A percentile compares a stretch with the other conserved stretches of the same genome.
phyloP scores from a whole-genome alignment of 2,888 invertebrate species.

The Agonopterix subpropinquella region DNA sequence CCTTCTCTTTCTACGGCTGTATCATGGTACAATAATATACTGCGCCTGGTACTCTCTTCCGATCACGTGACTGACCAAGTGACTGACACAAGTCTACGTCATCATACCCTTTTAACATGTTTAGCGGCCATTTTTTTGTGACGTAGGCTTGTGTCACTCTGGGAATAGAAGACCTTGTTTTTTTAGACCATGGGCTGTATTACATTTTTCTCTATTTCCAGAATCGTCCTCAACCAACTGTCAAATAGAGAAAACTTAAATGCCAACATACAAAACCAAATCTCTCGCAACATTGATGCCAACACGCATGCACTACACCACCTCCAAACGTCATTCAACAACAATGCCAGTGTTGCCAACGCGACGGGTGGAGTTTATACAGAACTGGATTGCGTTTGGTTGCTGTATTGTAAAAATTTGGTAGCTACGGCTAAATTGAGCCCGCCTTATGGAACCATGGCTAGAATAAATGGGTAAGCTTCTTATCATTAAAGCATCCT shows the following conservation, averaged over 20 bases:
- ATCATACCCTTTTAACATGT: no score
- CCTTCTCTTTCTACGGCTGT: no score
- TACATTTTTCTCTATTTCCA: conserved; percentile 25
- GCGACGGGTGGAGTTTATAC: conserved; percentile 32
- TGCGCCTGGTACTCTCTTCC: no score
- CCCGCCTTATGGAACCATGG: conserved; percentile 74
- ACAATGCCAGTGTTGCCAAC: conserved; percentile 31
- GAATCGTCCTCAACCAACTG: conserved; percentile 45
- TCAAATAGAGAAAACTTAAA: conserved; percentile 36
- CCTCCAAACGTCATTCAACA: conserved; percentile 42
- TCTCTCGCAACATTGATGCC: conserved; percentile 52
- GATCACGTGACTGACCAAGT: no score
- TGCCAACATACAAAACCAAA: conserved; percentile 38
- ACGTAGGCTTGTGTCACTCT: no score
- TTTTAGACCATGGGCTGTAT: no score
- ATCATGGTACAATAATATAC: no score
- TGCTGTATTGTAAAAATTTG: conserved; percentile 74
- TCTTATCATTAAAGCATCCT: no score
- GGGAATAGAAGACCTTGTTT: no score
- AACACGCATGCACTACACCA: conserved; percentile 55
- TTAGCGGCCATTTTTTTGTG: no score
- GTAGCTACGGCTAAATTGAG: conserved; percentile 66
- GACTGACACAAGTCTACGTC: no score
- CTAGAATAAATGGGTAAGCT: conserved; percentile 75
- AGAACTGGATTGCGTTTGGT: conserved; percentile 76